Base-by-base conservation (phyloP, 2,113 vertebrate species). In the Redunca redunca region DNA sequence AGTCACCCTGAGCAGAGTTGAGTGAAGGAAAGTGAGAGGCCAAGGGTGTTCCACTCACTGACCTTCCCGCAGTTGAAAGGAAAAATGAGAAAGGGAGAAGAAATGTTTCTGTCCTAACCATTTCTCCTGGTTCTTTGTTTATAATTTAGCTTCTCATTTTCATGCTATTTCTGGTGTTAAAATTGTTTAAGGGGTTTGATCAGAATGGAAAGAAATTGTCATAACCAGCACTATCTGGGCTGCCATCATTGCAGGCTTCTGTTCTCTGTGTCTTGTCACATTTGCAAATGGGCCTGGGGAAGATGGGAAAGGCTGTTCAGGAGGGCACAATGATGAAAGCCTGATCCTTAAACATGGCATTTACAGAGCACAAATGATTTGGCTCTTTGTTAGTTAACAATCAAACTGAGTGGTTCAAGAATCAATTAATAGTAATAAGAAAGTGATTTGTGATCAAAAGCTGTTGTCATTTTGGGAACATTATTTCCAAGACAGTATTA, bases 371-470 rank as follows among this genome's bases (percentile, higher is more conserved):
- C n/a, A 55, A 4, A 13, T 3, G 26, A 71, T 53, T 55, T 60
- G 23, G 46, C 46, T 86, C 5, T 82, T 48, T n/a, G 17, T 74
- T 90, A 86, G 26, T 53, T 60, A 82, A 52, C 91, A 60, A 28
- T 33, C 46, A 64, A 89, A 78, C 12, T 3, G 6, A 91, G 23
- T 46, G 74, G 10, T 88, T 81, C 5, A 19, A 57, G 17, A 96
- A 62, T 78, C 25, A 81, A 64, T 21, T 71, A 82, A 58, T 84
- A 48, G 88, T 81, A 36, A 67, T 21, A 40, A 91, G 46, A 78
- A 92, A 95, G 40, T 95, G 80, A 92, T 83, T 91, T 58, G 67
- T 62, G 53, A 95, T 74, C 28, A 53, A 77, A 88, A 97, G 19
- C 9, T 6, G 2, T 36, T 91, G 62, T 97, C 36, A 67, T 71